phyloP scores from a whole-genome alignment of 2,888 invertebrate species.

The Zygothrica quintamaculata region DNA sequence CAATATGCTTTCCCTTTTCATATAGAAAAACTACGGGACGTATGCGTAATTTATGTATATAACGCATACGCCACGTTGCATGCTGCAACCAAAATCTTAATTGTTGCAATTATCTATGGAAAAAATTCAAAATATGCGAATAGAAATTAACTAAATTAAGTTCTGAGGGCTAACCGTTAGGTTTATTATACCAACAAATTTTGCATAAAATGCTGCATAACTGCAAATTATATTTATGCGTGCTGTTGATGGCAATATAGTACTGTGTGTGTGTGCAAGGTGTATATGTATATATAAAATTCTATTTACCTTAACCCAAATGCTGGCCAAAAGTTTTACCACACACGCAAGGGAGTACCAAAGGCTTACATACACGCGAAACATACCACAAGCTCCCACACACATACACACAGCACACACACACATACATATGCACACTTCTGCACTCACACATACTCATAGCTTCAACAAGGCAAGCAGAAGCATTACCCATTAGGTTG shows the following conservation, averaged over 20 bases:
- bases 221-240: conserved; percentile 26
- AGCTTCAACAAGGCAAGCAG: conserved; percentile 23
- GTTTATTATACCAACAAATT: conserved; percentile 27
- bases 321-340: conserved; percentile 56
- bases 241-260: background rate
- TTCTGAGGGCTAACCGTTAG: conserved; percentile 11
- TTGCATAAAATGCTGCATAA: conserved; percentile 46
- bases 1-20: background rate
- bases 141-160: conserved; percentile 28
- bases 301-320: conserved; percentile 47
- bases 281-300: too few relatives aligned
- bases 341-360: conserved; percentile 61
- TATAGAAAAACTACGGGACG: conserved; percentile 21
- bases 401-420: background rate
- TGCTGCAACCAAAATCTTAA: conserved; percentile 26
- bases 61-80: conserved; percentile 37
- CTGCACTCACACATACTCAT: background rate
- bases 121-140: background rate
- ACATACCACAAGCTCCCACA: too few relatives aligned
- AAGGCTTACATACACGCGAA: conserved; percentile 9
- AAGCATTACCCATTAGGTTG: conserved; percentile 52
- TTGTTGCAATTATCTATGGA: conserved; percentile 48
- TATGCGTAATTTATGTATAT: conserved; percentile 44
- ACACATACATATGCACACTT: conserved; percentile 6
- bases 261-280: conserved; percentile 9